phyloP scores from a whole-genome alignment of 1,140 invertebrate species.

The Diorhabda sublineata region DNA sequence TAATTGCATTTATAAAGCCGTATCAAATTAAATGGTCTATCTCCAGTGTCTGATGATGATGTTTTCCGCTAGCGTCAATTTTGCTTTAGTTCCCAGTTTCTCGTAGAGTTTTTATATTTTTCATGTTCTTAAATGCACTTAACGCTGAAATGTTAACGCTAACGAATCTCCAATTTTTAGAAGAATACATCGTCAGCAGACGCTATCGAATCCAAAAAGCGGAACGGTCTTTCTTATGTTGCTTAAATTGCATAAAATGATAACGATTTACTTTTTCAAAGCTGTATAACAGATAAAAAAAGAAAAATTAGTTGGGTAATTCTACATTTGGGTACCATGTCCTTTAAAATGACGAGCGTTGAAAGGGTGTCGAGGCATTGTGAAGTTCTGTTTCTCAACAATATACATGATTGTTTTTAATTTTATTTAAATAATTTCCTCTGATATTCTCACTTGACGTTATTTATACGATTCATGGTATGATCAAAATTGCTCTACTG shows the following conservation, averaged over 20 bases:
- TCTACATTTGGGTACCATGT: too few species aligned
- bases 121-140: slow-evolving; percentile 1
- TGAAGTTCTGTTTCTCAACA: too few species aligned
- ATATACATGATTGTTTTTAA: too few species aligned
- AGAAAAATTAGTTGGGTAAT: too few species aligned
- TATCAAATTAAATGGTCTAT: neutral
- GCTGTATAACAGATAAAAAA: too few species aligned
- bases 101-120: neutral
- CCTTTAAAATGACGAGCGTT: too few species aligned
- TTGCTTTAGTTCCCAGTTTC: neutral
- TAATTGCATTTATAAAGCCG: neutral
- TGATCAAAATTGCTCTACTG: too few species aligned
- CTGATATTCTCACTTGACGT: too few species aligned
- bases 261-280: neutral
- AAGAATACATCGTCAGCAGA: neutral
- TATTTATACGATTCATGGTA: too few species aligned
- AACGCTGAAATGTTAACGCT: neutral
- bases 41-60: neutral
- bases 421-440: too few species aligned
- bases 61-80: slow-evolving; percentile 1
- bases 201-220: neutral
- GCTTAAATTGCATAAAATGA: neutral
- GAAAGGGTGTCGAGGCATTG: too few species aligned
- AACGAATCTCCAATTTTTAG: neutral
- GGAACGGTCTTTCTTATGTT: neutral